Evolutionary conservation across 2,113 vertebrate genomes (phyloP).

Genomic region (Otolemur garnettii): DNA sequence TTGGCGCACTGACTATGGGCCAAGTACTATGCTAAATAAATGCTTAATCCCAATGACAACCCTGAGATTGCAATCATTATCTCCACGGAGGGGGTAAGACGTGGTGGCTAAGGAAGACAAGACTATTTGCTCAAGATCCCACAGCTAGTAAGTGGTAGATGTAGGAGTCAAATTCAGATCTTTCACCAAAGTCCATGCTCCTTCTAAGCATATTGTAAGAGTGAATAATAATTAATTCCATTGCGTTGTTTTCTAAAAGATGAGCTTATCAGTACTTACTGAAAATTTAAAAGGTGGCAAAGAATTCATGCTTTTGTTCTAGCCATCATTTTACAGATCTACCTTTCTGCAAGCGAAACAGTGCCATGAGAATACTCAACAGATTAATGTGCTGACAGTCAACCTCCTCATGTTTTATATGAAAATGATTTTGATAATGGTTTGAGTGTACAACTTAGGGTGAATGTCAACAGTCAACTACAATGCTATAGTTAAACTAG

Average conservation of each 20-base stretch:
- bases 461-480: background rate
- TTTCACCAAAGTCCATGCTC: background rate
- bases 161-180: background rate
- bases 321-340: background rate
- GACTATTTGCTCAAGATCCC: background rate
- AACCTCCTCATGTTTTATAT: background rate
- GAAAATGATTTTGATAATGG: background rate
- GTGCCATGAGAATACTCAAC: slow-evolving; percentile 1
- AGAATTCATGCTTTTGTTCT: background rate
- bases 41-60: background rate
- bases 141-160: background rate
- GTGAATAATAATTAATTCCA: background rate
- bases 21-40: slow-evolving; percentile 3
- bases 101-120: background rate
- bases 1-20: background rate
- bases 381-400: background rate
- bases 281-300: background rate
- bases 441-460: background rate
- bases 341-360: background rate
- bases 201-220: background rate
- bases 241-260: background rate
- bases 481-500: background rate
- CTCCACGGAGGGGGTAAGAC: background rate
- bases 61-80: background rate
- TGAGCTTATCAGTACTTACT: background rate